Conservation (phyloP, 2,113 vertebrate species). For the Lynx canadensis region DNA sequence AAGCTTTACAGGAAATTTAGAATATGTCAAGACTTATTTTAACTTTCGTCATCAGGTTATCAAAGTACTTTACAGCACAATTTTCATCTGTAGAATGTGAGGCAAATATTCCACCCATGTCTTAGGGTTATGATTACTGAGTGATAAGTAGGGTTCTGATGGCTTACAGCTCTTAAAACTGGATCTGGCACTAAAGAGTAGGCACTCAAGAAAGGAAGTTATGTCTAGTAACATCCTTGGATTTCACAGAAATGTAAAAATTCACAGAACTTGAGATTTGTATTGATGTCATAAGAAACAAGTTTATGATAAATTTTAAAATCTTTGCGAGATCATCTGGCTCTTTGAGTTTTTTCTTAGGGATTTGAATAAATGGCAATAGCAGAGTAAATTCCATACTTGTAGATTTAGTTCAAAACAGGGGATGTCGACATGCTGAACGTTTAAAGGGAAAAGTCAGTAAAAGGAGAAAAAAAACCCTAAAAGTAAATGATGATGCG, state of each 20-base stretch:
- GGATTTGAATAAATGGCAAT: not conserved
- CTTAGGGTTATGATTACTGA: not conserved
- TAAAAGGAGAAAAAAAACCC: not conserved
- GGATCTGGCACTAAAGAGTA: not conserved
- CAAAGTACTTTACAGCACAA: not conserved
- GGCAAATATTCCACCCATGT: not conserved
- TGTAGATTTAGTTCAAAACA: not conserved
- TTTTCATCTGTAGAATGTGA: not conserved
- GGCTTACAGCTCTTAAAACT: not conserved
- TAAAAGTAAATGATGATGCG: conserved; percentile 26
- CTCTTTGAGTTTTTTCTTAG: not conserved
- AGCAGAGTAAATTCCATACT: not conserved
- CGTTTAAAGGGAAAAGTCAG: not conserved
- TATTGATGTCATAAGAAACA: not conserved
- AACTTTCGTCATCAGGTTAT: not conserved
- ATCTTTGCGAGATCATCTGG: not conserved
- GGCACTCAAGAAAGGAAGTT: not conserved
- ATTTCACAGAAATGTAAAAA: not conserved
- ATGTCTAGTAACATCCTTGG: not conserved
- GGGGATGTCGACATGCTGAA: not conserved
- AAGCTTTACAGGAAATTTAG: not conserved
- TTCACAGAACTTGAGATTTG: not conserved
- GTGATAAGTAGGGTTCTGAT: not conserved
- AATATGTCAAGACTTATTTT: not conserved
- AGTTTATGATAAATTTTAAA: not conserved